phyloP scores from a whole-genome alignment of 1,140 invertebrate species.

The Alviniconcha marisindica region DNA sequence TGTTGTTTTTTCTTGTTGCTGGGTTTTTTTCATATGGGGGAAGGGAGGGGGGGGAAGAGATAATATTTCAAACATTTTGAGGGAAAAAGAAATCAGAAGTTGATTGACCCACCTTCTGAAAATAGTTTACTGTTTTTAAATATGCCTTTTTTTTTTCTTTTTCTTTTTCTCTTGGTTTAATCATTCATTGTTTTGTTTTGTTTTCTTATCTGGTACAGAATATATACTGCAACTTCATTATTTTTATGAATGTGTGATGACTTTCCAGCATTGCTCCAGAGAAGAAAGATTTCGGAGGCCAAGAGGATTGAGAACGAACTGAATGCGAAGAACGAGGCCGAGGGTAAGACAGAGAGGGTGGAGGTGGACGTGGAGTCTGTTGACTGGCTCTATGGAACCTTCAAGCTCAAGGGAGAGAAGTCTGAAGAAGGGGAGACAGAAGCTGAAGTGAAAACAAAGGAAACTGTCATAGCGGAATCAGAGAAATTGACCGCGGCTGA shows the following conservation, averaged over 20 bases:
- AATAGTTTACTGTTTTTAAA: too few species aligned
- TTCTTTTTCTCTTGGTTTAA: too few species aligned
- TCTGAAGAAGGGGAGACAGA: not conserved
- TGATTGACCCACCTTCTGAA: too few species aligned
- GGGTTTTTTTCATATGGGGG: too few species aligned
- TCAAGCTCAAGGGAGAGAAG: slow-evolving; percentile 58
- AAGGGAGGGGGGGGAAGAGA: too few species aligned
- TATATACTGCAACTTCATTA: too few species aligned
- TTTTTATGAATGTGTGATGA: not conserved
- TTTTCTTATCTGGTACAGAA: too few species aligned
- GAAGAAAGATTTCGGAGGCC: slow-evolving; percentile 60
- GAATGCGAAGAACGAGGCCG: slow-evolving; percentile 54
- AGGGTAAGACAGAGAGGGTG: slow-evolving; percentile 51
- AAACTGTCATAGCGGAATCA: not conserved
- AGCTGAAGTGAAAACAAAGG: not conserved
- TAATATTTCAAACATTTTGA: too few species aligned
- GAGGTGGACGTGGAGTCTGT: slow-evolving; percentile 68
- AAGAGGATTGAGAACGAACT: slow-evolving; percentile 66
- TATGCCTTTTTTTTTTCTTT: too few species aligned
- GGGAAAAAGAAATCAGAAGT: too few species aligned
- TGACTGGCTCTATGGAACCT: slow-evolving; percentile 70
- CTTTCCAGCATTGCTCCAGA: slow-evolving; percentile 62
- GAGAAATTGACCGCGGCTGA: not conserved
- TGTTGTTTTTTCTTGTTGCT: too few species aligned
- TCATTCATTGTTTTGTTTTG: too few species aligned